Evolutionary conservation across 2,113 vertebrate species (phyloP), one percentile per base, ranked within the genome.

Genomic region (Phasianus colchicus): DNA sequence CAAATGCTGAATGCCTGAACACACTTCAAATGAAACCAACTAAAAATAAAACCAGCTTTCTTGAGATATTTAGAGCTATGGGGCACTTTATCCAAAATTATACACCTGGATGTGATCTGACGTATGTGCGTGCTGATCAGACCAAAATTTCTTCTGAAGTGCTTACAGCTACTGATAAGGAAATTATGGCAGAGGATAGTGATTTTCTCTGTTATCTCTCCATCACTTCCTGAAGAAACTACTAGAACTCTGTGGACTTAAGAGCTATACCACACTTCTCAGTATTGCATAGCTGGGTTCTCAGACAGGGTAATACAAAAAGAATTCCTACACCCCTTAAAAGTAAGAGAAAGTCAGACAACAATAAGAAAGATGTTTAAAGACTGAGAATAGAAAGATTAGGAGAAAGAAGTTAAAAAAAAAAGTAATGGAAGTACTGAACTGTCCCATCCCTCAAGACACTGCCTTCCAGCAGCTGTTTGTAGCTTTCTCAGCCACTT

Each of bases 171-270:
- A 27, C 43, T 21, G 48, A 18, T 30, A 55, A 45, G n/a, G 78
- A 64, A n/a, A 13, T 1, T 8, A 65, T 2, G 22, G 66, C 48
- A 69, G 10, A 48, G 48, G 14, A 13, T 40, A 30, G 36, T 58
- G 70, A 84, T 1, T 3, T 14, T 40, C 4, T 30, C 48, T 6
- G 2, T 4, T 76, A 67, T 7, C 32, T 52, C 55, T 60, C 52
- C 70, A 67, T 3, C 58, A 3, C 45, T 36, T 71, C 17, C 70
- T 63, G 63, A n/a, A 9, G n/a, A 73, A 65, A 22, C 11, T 78
- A 11, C 32, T 50, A 40, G 14, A 71, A 65, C n/a, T 6, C 58
- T 36, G 0, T 30, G 27, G 66, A 78, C 48, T 86, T 0, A 0
- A 58, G 12, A 74, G 60, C 34, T 86, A 61, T 73, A 40, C 21